Percentiles rank a stretch among this genome's conserved stretches.
Evolutionary conservation across 2,888 invertebrate genomes (phyloP).

Genomic region (Synergus umbraculus): DNA sequence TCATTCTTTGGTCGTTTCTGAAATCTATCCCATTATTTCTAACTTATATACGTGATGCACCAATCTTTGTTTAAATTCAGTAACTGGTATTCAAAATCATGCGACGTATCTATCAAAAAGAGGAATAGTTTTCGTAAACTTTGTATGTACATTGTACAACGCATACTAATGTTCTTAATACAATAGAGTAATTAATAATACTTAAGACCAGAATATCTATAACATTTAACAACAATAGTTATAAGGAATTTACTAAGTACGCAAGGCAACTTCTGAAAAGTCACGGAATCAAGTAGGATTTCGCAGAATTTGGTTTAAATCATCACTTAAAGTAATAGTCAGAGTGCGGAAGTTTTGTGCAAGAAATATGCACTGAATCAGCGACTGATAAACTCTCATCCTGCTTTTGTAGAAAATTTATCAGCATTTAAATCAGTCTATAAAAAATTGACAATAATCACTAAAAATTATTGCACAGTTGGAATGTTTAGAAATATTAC

Average conservation of each 20-base stretch:
- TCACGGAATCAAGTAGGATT: constrained; percentile 42
- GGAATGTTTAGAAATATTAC: too few relatives aligned
- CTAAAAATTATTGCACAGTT: too few relatives aligned
- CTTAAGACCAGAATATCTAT: constrained; percentile 14
- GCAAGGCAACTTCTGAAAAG: constrained; percentile 25
- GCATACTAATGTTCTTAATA: constrained; percentile 25
- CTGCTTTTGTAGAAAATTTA: neutral
- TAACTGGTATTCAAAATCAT: constrained; percentile 34
- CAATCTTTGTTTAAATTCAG: constrained; percentile 19
- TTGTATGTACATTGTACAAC: constrained; percentile 8
- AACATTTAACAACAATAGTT: constrained; percentile 34
- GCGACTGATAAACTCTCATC: neutral
- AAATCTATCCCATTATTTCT: constrained; percentile 38
- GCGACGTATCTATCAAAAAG: neutral
- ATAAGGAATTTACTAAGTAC: constrained; percentile 35
- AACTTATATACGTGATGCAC: constrained; percentile 29
- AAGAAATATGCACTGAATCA: constrained; percentile 50
- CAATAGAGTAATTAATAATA: neutral
- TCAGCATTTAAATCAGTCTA: neutral
- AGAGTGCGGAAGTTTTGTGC: constrained; percentile 36
- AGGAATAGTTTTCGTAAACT: constrained; percentile 34
- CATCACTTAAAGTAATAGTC: constrained; percentile 55
- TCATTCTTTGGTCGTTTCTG: constrained; percentile 63
- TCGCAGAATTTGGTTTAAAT: constrained; percentile 57
- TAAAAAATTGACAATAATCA: neutral